Conservation (phyloP, 2,113 vertebrate genomes). For the Theristicus caerulescens region DNA sequence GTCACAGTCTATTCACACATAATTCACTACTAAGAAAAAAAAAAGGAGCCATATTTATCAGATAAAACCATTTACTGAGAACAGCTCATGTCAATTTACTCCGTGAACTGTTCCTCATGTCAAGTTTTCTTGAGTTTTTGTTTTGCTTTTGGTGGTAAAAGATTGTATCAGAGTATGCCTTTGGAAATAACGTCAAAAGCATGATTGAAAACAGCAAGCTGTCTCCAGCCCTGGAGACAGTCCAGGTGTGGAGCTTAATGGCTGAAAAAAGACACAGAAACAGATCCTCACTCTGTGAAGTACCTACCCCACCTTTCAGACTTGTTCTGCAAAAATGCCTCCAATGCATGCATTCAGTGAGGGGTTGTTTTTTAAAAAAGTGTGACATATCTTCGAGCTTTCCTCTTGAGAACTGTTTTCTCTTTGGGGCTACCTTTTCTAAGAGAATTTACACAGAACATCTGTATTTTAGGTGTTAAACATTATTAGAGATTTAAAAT, state of each 20-base stretch:
- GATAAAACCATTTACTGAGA: constrained; percentile 21
- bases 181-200: neutral
- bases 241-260: neutral
- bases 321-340: neutral
- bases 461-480: neutral
- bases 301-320: neutral
- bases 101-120: neutral
- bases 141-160: neutral
- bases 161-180: neutral
- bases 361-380: neutral
- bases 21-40: neutral
- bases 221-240: neutral
- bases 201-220: neutral
- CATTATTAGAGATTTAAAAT: neutral
- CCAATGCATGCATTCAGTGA: neutral
- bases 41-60: neutral
- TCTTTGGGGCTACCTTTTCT: neutral
- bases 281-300: neutral
- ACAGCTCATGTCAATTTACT: neutral
- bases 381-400: neutral
- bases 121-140: neutral
- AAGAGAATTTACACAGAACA: neutral
- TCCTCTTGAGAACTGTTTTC: neutral
- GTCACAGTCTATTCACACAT: constrained; percentile 23
- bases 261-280: neutral